Evolutionary conservation across 2,797 vertebrate genomes (phyloP).

Genomic region (Crotalus adamanteus): DNA sequence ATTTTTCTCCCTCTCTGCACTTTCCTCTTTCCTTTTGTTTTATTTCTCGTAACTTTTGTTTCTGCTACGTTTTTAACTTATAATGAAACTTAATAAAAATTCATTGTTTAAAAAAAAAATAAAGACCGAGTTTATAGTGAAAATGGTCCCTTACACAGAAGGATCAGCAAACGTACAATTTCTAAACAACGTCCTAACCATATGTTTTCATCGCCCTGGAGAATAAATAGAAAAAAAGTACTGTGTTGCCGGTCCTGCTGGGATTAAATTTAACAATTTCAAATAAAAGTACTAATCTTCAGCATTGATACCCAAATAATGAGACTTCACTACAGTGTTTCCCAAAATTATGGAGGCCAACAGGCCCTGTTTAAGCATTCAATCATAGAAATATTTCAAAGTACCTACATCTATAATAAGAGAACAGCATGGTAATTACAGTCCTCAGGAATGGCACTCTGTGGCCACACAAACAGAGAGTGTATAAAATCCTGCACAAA

Average conservation of each 20-base stretch:
- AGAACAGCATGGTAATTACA: slow-evolving; percentile 43
- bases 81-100: background rate
- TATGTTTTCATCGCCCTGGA: background rate
- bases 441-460: slow-evolving; percentile 17
- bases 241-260: slow-evolving; percentile 17
- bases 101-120: background rate
- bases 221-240: slow-evolving; percentile 5
- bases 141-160: background rate
- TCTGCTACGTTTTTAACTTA: background rate
- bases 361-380: slow-evolving; percentile 34
- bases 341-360: slow-evolving; percentile 51
- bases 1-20: too few species aligned
- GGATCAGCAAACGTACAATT: background rate
- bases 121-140: background rate
- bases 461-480: slow-evolving; percentile 40
- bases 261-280: slow-evolving; percentile 40
- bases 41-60: background rate
- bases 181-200: background rate
- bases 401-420: slow-evolving; percentile 11
- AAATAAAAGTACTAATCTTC: slow-evolving; percentile 35
- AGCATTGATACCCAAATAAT: slow-evolving; percentile 43
- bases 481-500: background rate
- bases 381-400: slow-evolving; percentile 48
- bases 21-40: background rate
- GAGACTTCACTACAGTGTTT: slow-evolving; percentile 41